Evolutionary conservation across 1,140 invertebrate genomes (phyloP), one percentile per base, ranked within the genome.

Genomic region (Helicoverpa zea): DNA sequence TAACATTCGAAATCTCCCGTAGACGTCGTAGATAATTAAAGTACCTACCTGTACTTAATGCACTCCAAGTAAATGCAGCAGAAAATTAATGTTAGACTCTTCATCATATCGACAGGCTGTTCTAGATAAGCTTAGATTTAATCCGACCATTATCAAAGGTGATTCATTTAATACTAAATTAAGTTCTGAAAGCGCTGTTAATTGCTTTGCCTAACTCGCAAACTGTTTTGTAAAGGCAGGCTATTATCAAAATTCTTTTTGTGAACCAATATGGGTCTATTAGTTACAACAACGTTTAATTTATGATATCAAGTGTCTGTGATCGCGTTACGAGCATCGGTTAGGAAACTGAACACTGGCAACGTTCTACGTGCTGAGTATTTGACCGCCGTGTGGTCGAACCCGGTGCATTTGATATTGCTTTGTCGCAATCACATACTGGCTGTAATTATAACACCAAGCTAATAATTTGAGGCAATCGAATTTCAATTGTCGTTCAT

Each of bases 251-350:
- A 66, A 68, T 78, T 43, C 11, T 56, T 68, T 78, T 78, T 68
- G 63, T 68, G 52, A 43, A 66, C 51, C 13, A 75, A 59, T 29
- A 68, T 68, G n/a, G 29, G 61, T 77, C 49, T 64, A 47, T 68
- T 43, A 68, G 63, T 78, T 78, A 52, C 76, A 68, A 84, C 84
- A 87, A 89, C 87, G 86, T 68, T 83, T 81, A 88, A 88, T 86
- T 88, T 86, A 82, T 79, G 70, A 87, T 90, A 90, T 90, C 87
- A 84, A 84, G 68, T 84, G 77, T 81, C 77, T 86, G 66, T 84
- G 90, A 92, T 91, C 91, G 81, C 80, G 80, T 91, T 92, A 91
- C 91, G 54, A 86, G 84, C 84, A 83, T 85, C 72, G 79, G 86
- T 89, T 89, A 82, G 77, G 91, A 90, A 92, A 94, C 86, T 83